These are phyloP conservation scores for Ophioderma brevispina DNA, from an alignment of 35 echinoderm and acorn worm species.

Conservation along the genomic window DNA sequence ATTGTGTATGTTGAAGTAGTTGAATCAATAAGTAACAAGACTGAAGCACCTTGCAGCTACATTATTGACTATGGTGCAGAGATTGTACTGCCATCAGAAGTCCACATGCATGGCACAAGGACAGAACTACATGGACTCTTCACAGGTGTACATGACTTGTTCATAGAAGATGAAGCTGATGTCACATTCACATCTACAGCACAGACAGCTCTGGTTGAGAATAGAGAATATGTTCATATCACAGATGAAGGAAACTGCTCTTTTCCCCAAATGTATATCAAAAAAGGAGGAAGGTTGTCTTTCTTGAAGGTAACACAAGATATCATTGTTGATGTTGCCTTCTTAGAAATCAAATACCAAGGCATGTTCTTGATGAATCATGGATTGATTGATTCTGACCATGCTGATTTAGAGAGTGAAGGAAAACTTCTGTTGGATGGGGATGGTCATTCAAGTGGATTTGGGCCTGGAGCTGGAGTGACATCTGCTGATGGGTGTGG, in stretches of 20 bases:
- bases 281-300: conserved; percentile 67
- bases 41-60: conserved; percentile 91
- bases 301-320: conserved; percentile 48
- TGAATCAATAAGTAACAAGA: conserved; percentile 75
- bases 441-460: conserved; percentile 42
- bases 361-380: conserved; percentile 72
- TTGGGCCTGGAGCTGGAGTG: conserved; percentile 62
- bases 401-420: conserved; percentile 93
- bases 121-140: conserved; percentile 77
- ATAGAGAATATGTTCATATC: conserved; percentile 75
- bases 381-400: conserved; percentile 75
- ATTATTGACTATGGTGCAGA: conserved; percentile 81
- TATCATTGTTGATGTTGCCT: conserved; percentile 66
- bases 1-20: conserved; percentile 80
- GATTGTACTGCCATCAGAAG: conserved; percentile 81
- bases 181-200: conserved; percentile 76
- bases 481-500: conserved; percentile 20
- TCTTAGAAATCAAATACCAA: conserved; percentile 82
- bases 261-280: conserved; percentile 70
- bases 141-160: conserved; percentile 82
- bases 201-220: conserved; percentile 81
- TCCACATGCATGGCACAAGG: conserved; percentile 82
- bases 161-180: conserved; percentile 68
- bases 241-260: conserved; percentile 87
- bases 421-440: conserved; percentile 69